Conservation (phyloP, 2,113 vertebrate genomes). For the Girardinichthys multiradiatus region DNA sequence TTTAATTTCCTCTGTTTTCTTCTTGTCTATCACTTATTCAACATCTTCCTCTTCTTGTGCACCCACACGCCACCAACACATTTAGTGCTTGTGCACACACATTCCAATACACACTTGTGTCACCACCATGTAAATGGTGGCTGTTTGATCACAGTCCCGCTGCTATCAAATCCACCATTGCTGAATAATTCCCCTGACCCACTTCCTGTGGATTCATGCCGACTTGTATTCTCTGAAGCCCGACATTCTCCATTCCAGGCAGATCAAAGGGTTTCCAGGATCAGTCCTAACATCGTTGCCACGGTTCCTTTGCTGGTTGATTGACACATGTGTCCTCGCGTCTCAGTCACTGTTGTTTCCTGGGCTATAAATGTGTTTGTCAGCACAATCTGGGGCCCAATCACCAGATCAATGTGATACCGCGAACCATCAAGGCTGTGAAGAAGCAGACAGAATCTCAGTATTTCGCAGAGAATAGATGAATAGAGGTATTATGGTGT, state of each 20-base stretch:
- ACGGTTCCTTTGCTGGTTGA: constrained; percentile 50
- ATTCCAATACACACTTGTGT: constrained; percentile 16
- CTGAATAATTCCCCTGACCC: constrained; percentile 72
- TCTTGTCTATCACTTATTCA: constrained; percentile 22
- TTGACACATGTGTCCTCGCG: constrained; percentile 58
- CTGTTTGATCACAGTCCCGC: constrained; percentile 64
- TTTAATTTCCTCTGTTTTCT: constrained; percentile 2
- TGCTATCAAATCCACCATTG: constrained; percentile 60
- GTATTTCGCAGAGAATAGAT: constrained; percentile 21
- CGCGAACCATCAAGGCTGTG: constrained; percentile 95
- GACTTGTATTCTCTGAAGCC: constrained; percentile 61
- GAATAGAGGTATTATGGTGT: not conserved
- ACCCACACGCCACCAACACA: constrained; percentile 6
- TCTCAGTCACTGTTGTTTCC: constrained; percentile 69
- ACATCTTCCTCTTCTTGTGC: not conserved
- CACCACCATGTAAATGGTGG: constrained; percentile 51
- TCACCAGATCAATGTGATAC: constrained; percentile 99
- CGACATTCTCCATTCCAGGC: constrained; percentile 57
- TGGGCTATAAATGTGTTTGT: constrained; percentile 96
- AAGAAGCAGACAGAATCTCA: constrained; percentile 63
- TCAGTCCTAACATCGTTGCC: constrained; percentile 65
- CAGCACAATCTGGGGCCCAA: constrained; percentile 95
- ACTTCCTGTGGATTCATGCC: constrained; percentile 60
- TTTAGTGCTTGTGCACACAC: not conserved
- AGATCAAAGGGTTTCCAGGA: constrained; percentile 67